Evolutionary conservation across 2,113 vertebrate genomes (phyloP), one percentile per base, ranked within the genome.

Genomic region (Eidolon helvum): DNA sequence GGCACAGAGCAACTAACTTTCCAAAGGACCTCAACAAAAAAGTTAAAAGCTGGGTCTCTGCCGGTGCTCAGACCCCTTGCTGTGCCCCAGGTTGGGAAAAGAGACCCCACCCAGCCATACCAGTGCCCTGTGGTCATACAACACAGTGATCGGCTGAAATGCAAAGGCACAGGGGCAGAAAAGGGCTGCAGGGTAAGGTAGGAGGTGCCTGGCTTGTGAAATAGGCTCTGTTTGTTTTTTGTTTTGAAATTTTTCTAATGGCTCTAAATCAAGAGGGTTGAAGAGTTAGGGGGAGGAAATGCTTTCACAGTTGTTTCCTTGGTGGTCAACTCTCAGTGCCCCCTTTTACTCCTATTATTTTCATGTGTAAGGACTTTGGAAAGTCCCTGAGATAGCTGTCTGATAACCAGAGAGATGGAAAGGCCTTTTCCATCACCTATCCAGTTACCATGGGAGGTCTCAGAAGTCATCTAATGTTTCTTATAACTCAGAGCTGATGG

Each of bases 251-350:
- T 10, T 63, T 55, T 48, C n/a, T 53, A 12, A 55, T 40, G 48
- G 38, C 71, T 59, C 24, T 21, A 50, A 92, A 24, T 72, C 50
- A 77, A 30, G 38, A 69, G n/a, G 30, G n/a, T 38, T 28, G 7
- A 65, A 38, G 66, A 28, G 16, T 61, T 45, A 16, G 21, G 2
- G 18, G 21, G 61, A 33, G 10, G 66, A 48, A 55, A 35, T 15
- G n/a, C 7, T 7, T 50, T 28, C 19, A 22, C 10, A 1, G 22
- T 43, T 15, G 16, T 8, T 11, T 55, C n/a, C 12, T 16, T 0
- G 12, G 2, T 4, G 12, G 18, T 10, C 21, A 9, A 7, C 21
- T 21, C 7, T 6, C 35, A 2, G 1, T 0, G 8, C 35, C 50
- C 22, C 22, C 3, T 16, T 0, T 24, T 10, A 18, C 59, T 5